Evolutionary conservation across 2,888 invertebrate genomes (phyloP), one percentile per base, ranked within the genome.

Genomic region (Julus scandinavius): DNA sequence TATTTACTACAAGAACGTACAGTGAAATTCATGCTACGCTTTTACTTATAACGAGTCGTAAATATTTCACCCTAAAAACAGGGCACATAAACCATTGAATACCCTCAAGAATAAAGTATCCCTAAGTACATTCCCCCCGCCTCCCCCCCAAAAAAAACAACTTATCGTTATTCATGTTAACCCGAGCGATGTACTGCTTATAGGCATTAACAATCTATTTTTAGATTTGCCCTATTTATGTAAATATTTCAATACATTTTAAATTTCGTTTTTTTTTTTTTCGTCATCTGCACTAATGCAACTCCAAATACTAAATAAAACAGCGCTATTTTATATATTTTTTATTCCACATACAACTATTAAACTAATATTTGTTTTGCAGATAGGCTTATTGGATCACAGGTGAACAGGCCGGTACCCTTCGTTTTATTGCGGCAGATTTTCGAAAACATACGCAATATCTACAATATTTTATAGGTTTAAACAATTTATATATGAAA

Each of bases 291-390:
- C 58, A 15, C 58, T 58, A 58, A 58, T 58, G 58, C 58, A 58
- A 58, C 58, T 58, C 15, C 58, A 17, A 58, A 4, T 58, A 11
- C 58, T 17, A 58, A 58, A 58, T 58, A 58, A 58, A 58, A 58
- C 58, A 15, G 13, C 50, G 58, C 15, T 58, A 17, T 58, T 58
- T 58, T 58, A n/a, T n/a, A n/a, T n/a, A n/a, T n/a, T 50, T 58
- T 58, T 17, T 15, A 58, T 58, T 58, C 4, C 4, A 4, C 17
- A 17, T 15, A 58, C 58, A 58, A 15, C 58, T 58, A 58, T 58
- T 58, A 58, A 58, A 58, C 58, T 58, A 58, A 58, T 58, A 58
- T 58, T 58, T 58, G 58, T 58, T 58, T 58, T 15, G 58, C 58
- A 11, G 58, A 58, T 58, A 58, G 58, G 58, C 58, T 58, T 58